phyloP scores from a whole-genome alignment of 2,797 vertebrate species.

The Phaenicophaeus curvirostris region DNA sequence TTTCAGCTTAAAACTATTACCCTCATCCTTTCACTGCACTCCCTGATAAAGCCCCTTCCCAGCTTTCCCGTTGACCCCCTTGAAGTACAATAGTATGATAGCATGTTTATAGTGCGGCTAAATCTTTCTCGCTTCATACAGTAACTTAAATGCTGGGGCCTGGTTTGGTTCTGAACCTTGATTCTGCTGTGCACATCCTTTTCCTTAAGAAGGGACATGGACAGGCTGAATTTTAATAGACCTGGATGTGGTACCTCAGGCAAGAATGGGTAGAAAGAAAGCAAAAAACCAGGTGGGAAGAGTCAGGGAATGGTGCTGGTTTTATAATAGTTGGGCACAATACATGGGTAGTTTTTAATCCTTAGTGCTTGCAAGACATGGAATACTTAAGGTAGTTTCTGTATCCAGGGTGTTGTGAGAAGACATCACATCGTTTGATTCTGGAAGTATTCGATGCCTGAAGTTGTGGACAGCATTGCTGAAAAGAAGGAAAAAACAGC shows the following conservation, averaged over 20 bases:
- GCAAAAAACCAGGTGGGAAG: background rate
- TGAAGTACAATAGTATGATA: no score
- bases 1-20: no score
- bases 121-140: background rate
- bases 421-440: background rate
- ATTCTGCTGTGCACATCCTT: background rate
- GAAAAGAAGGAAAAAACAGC: accelerated
- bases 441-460: background rate
- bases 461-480: background rate
- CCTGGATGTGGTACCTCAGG: background rate
- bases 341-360: background rate
- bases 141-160: background rate
- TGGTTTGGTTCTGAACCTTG: background rate
- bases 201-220: background rate
- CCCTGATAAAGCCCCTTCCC: no score
- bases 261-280: background rate
- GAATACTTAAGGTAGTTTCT: background rate
- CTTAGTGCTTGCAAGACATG: background rate
- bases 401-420: background rate
- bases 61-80: no score
- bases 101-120: background rate
- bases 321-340: background rate
- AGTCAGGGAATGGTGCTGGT: background rate
- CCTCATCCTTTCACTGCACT: no score
- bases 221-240: background rate